phyloP scores from a whole-genome alignment of 1,140 invertebrate species.

The Cydia fagiglandana region DNA sequence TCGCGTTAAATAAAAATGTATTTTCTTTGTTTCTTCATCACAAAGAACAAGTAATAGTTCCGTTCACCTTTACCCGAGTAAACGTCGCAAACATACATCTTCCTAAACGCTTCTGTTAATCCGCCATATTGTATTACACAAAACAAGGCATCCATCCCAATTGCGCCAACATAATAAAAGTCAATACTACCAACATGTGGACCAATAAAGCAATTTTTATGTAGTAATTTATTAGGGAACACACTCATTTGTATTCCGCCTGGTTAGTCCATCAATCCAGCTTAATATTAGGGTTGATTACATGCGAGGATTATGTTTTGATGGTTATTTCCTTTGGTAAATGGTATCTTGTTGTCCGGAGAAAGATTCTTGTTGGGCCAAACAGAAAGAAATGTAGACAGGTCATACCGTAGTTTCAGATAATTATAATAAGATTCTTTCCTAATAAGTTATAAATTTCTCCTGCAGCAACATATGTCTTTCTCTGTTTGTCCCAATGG shows the following conservation, averaged over 20 bases:
- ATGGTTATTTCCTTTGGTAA: background rate
- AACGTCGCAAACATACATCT: background rate
- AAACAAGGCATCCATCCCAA: conserved; percentile 29
- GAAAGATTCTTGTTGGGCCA: too few species aligned
- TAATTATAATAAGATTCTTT: too few species aligned
- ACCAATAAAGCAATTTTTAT: conserved; percentile 28
- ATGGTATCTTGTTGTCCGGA: background rate
- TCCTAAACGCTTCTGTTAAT: background rate
- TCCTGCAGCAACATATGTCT: too few species aligned
- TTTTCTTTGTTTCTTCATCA: too few species aligned
- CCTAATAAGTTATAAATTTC: too few species aligned
- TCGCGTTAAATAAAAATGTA: too few species aligned
- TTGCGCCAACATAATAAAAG: conserved; percentile 26
- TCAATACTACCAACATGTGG: conserved; percentile 15
- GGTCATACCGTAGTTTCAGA: too few species aligned
- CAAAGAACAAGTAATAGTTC: background rate
- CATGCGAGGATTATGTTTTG: background rate
- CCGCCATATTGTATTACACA: conserved; percentile 25
- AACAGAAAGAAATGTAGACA: too few species aligned
- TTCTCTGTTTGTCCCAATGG: too few species aligned
- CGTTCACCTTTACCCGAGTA: background rate
- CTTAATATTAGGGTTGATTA: conserved; percentile 26
- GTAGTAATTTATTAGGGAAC: conserved; percentile 30
- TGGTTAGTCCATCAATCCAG: conserved; percentile 21
- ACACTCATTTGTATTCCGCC: conserved; percentile 28